Conservation (phyloP, 37 sponge, comb jelly and placozoan genomes). For the Axinella damicornis region DNA sequence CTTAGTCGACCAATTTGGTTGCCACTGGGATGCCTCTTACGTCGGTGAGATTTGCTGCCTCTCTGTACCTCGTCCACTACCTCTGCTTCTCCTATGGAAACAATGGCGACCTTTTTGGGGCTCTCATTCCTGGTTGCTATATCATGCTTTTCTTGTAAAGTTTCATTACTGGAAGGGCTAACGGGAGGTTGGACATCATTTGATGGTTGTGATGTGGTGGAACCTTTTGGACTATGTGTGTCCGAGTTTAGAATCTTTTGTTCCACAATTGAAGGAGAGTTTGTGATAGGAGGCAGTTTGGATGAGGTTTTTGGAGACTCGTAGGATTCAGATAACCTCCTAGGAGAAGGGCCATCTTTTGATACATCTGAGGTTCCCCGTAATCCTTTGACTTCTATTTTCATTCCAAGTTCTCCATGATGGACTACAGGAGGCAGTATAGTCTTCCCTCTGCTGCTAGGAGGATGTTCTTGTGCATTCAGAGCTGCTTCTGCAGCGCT, state of each 20-base stretch:
- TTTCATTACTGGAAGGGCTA: no score
- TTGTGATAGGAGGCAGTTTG: slow-evolving; percentile 12
- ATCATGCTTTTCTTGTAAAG: no score
- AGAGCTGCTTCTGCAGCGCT: no score
- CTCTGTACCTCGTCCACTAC: not conserved
- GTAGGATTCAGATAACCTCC: no score
- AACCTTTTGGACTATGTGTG: no score
- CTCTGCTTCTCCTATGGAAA: slow-evolving; percentile 22
- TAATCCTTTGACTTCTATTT: slow-evolving; percentile 21
- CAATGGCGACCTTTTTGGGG: slow-evolving; percentile 9
- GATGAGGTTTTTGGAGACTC: not conserved
- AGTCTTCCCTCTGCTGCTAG: no score
- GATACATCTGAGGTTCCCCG: not conserved
- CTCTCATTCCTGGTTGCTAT: not conserved
- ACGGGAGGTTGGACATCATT: no score
- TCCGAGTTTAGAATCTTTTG: no score
- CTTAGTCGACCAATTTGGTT: slow-evolving; percentile 20
- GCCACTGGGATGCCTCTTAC: not conserved
- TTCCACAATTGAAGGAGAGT: not conserved
- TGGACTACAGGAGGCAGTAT: slow-evolving; percentile 15
- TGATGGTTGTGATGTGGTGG: no score
- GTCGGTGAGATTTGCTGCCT: not conserved
- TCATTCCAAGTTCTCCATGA: slow-evolving; percentile 29
- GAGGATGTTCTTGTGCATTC: no score
- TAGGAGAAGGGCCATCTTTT: no score